A percentile compares a stretch with the other conserved stretches of the same genome.
phyloP scores from a whole-genome alignment of 2,797 vertebrate genomes.

The Allenopithecus nigroviridis region DNA sequence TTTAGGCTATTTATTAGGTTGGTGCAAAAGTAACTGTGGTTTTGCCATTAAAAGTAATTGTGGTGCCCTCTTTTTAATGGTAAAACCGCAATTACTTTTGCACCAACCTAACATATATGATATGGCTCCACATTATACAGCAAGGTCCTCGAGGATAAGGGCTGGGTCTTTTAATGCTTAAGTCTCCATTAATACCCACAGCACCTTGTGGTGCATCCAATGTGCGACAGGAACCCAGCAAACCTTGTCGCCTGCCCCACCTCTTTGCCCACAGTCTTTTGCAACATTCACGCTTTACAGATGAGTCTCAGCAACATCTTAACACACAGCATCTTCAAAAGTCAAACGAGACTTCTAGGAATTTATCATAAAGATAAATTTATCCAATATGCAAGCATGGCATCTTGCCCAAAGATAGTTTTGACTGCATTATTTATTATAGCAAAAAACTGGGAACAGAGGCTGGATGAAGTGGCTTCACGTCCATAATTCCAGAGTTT shows the following conservation, averaged over 20 bases:
- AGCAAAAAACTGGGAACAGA: background rate
- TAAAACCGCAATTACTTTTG: background rate
- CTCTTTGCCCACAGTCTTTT: background rate
- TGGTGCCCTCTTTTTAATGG: background rate
- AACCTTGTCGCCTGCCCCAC: accelerated
- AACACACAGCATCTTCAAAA: background rate
- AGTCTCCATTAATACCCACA: background rate
- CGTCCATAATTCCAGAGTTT: background rate
- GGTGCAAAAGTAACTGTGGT: background rate
- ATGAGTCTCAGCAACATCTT: background rate
- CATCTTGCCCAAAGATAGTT: background rate
- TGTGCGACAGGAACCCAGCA: accelerated
- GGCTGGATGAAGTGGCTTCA: background rate
- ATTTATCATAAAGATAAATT: background rate
- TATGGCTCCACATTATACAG: background rate
- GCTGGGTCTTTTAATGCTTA: background rate
- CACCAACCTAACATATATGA: background rate
- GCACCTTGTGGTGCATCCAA: accelerated
- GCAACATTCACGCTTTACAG: background rate
- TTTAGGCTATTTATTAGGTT: background rate
- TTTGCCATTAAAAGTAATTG: background rate
- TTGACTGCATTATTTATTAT: slow-evolving; percentile 34
- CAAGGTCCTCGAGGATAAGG: background rate
- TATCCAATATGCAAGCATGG: background rate
- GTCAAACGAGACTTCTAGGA: slow-evolving; percentile 44